Evolutionary conservation across 2,113 vertebrate genomes (phyloP).

Genomic region (Salminus brasiliensis): DNA sequence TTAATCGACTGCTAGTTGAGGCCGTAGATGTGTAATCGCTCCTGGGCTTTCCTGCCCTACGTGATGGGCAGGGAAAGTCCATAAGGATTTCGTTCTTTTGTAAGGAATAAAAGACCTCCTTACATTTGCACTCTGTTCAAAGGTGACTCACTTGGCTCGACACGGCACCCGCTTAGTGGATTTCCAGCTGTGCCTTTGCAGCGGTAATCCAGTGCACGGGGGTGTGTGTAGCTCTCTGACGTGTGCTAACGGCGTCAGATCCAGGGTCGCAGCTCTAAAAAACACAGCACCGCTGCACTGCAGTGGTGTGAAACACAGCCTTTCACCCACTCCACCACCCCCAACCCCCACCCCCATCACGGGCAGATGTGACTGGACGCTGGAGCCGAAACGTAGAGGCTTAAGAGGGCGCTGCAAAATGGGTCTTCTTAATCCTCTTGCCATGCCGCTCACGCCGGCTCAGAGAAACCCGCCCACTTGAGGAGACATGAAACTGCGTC

Average conservation of each 20-base stretch:
- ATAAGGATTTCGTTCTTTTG: not conserved
- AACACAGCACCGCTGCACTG: conserved; percentile 39
- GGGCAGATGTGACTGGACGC: conserved; percentile 32
- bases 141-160: conserved; percentile 7
- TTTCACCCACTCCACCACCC: not conserved
- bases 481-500: not conserved
- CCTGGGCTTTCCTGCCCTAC: not conserved
- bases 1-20: too few relatives aligned
- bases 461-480: not conserved
- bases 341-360: not conserved
- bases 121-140: not conserved
- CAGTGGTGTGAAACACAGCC: not conserved
- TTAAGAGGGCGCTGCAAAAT: conserved; percentile 17
- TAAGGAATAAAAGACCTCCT: not conserved
- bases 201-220: not conserved
- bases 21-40: not conserved
- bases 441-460: not conserved
- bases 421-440: conserved; percentile 39
- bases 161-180: not conserved
- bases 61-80: not conserved
- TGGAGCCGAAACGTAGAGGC: conserved; percentile 18
- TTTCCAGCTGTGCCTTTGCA: conserved; percentile 3
- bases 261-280: conserved; percentile 26
- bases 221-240: not conserved
- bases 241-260: not conserved